phyloP scores from a whole-genome alignment of 1,140 invertebrate genomes.

The Carcinoscorpius rotundicauda region DNA sequence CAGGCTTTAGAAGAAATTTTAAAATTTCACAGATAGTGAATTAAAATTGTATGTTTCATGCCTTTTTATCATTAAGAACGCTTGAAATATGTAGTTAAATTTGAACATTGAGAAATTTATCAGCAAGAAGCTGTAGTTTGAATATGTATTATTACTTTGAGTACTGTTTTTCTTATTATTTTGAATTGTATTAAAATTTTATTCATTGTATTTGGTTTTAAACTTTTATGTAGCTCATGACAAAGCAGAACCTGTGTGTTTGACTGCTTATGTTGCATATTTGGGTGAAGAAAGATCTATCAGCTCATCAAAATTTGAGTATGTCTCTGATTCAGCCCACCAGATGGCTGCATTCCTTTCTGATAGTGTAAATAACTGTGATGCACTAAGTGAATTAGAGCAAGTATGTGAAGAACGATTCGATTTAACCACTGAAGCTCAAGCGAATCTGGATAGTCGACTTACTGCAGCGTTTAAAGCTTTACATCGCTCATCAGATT shows the following conservation, averaged over 20 bases:
- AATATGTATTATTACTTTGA: too few species aligned
- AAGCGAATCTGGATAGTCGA: constrained; percentile 6
- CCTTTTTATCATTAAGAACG: too few species aligned
- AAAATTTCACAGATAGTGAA: too few species aligned
- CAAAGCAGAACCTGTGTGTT: constrained; percentile 9
- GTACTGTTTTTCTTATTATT: too few species aligned
- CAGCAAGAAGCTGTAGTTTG: too few species aligned
- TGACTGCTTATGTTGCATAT: constrained; percentile 5
- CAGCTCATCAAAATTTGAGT: constrained; percentile 12
- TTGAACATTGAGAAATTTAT: too few species aligned
- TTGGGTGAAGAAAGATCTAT: background rate
- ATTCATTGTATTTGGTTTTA: too few species aligned
- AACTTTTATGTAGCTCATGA: constrained; percentile 8
- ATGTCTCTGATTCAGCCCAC: constrained; percentile 13
- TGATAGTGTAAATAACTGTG: constrained; percentile 5
- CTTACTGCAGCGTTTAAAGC: constrained; percentile 11
- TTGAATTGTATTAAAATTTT: too few species aligned
- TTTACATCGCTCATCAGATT: constrained; percentile 12
- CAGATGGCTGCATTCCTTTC: constrained; percentile 13
- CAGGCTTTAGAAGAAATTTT: too few species aligned
- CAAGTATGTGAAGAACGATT: constrained; percentile 5
- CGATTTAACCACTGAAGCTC: constrained; percentile 1
- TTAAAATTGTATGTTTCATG: too few species aligned
- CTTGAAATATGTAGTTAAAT: too few species aligned
- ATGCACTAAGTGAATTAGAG: constrained; percentile 7